Base-by-base conservation (phyloP, 2,113 vertebrate species). In the Lanius collurio region DNA sequence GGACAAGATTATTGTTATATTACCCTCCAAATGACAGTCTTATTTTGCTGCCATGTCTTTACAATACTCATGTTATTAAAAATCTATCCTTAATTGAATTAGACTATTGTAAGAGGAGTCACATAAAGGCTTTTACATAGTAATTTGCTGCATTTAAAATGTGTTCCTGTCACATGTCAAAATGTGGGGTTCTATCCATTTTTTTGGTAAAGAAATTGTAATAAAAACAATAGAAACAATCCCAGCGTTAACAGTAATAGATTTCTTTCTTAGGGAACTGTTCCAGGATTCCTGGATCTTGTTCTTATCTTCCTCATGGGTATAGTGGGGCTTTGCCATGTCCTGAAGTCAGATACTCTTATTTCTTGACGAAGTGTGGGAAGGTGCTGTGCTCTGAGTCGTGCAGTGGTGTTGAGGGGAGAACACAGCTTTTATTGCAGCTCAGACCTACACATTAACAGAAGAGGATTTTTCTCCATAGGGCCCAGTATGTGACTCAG, bases 401-500 rank as follows among this genome's bases (percentile, higher is more conserved):
- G 18, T 0, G 1, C 19, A n/a, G 17, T 16, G 18, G 0, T 53
- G 19, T 18, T 22, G 37, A 37, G 8, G 6, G 30, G 19, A 83
- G 16, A 31, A 30, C 39, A n/a, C 16, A 39, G 15, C 3, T 6
- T 50, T 83, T 57, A 22, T 33, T 53, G 35, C 15, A 57, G 13
- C 35, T 59, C 39, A 37, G 28, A 18, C 9, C 12, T 42, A 23
- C 5, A 15, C 10, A 8, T 8, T 28, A 21, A 64, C 4, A 60
- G 15, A 59, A 57, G 24, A 30, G 1, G 1, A 15, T 17, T 73
- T 52, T 60, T 35, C 41, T 31, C 33, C 30, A 8, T 7, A 11
- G 7, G 21, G 11, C 9, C 46, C 8, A 8, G 8, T n/a, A 18
- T 0, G 1, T 35, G 44, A 42, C 5, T 1, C 6, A 70, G 57